Evolutionary conservation across 2,113 vertebrate genomes (phyloP).

Genomic region (Myotis brandtii): DNA sequence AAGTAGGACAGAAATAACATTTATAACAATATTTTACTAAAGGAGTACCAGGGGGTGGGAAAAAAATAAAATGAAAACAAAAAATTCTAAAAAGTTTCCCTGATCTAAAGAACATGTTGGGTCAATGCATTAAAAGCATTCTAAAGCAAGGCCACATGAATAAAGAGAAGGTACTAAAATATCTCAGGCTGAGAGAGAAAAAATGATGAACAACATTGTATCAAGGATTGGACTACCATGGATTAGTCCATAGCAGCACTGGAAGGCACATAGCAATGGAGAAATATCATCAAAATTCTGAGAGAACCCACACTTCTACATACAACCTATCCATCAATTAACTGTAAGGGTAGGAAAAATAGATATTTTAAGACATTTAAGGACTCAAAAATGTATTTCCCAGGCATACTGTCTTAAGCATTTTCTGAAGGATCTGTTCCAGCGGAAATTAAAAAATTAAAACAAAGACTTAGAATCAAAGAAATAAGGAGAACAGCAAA

Average conservation of each 20-base stretch:
- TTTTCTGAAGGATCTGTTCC: not conserved
- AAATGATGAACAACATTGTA: not conserved
- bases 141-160: not conserved
- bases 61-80: not conserved
- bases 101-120: not conserved
- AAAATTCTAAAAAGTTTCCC: not conserved
- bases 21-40: slow-evolving; percentile 16
- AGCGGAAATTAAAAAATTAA: not conserved
- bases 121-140: not conserved
- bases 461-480: not conserved
- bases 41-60: too few species aligned
- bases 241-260: not conserved
- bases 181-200: not conserved
- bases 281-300: not conserved
- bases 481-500: not conserved
- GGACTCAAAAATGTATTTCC: not conserved
- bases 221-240: not conserved
- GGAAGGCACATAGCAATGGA: not conserved
- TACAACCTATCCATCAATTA: not conserved
- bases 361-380: not conserved
- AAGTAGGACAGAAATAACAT: not conserved
- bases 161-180: not conserved
- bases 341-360: not conserved
- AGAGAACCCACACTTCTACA: not conserved
- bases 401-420: not conserved